A percentile compares a stretch with the other conserved stretches of the same genome.
phyloP scores from a whole-genome alignment of 2,888 invertebrate species.

The Limenitis camilla region DNA sequence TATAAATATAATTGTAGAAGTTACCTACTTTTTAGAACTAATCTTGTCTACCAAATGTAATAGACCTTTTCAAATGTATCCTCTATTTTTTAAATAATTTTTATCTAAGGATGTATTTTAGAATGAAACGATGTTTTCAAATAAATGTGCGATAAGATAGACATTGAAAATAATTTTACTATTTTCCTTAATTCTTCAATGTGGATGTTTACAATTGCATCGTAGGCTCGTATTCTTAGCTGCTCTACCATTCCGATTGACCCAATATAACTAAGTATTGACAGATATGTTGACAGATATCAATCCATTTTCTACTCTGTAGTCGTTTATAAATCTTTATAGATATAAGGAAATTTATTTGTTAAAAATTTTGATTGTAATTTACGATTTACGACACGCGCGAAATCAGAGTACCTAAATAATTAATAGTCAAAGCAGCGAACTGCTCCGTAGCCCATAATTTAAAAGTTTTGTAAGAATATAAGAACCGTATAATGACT shows the following conservation, averaged over 20 bases:
- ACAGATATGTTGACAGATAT: conserved; percentile 23
- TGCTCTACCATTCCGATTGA: not conserved
- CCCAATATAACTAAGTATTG: conserved; percentile 21
- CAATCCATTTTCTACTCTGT: conserved; percentile 26
- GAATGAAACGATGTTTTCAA: conserved; percentile 42
- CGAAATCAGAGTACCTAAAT: conserved; percentile 49
- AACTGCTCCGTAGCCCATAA: conserved; percentile 10
- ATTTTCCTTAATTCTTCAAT: not conserved
- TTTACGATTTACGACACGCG: conserved; percentile 33
- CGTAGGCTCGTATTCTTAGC: not conserved
- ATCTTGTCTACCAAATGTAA: conserved; percentile 49
- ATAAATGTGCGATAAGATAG: conserved; percentile 54
- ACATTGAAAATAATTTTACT: conserved; percentile 15
- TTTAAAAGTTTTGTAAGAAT: conserved; percentile 12
- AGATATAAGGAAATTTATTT: conserved; percentile 30
- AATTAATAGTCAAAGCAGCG: conserved; percentile 26
- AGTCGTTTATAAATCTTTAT: conserved; percentile 28
- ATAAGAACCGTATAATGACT: conserved; percentile 36
- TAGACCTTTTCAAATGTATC: conserved; percentile 39
- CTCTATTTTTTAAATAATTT: conserved; percentile 45
- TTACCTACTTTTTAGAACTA: conserved; percentile 47
- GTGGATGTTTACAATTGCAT: not conserved
- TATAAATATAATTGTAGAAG: conserved; percentile 48
- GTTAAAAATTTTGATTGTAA: conserved; percentile 29
- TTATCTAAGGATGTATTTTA: conserved; percentile 42